These are phyloP conservation scores for Danio albolineatus DNA, from an alignment of 2,797 vertebrate species.

Conservation along the genomic window DNA sequence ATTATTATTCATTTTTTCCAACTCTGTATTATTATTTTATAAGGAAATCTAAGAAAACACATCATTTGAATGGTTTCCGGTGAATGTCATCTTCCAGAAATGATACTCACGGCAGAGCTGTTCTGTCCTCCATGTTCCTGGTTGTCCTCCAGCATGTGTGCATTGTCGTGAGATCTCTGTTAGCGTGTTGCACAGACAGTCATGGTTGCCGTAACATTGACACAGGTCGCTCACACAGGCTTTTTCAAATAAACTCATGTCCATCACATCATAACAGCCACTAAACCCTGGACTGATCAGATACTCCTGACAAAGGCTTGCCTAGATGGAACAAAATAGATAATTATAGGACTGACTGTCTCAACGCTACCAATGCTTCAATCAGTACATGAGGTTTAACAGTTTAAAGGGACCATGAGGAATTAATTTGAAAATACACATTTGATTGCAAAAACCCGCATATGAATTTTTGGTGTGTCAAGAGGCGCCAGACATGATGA, in stretches of 20 bases:
- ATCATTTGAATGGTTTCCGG: too few relatives aligned
- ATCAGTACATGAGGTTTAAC: neutral
- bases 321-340: neutral
- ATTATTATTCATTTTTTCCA: too few relatives aligned
- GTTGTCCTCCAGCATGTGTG: slow-evolving; percentile 77
- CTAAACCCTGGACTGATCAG: neutral
- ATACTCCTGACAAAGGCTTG: neutral
- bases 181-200: slow-evolving; percentile 36
- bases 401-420: too few relatives aligned
- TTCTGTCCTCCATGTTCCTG: slow-evolving; percentile 70
- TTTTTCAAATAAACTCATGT: slow-evolving; percentile 65
- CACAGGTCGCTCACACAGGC: slow-evolving; percentile 66
- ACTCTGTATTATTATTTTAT: too few relatives aligned
- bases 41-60: too few relatives aligned
- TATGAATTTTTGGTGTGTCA: too few relatives aligned
- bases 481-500: too few relatives aligned
- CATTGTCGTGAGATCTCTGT: slow-evolving; percentile 77
- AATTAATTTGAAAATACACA: too few relatives aligned
- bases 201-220: slow-evolving; percentile 10
- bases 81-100: too few relatives aligned
- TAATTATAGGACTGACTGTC: neutral
- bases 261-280: slow-evolving; percentile 69
- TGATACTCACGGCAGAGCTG: slow-evolving; percentile 73
- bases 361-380: neutral
- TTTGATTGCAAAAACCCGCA: too few relatives aligned